These are phyloP conservation scores for Paralvinella palmiformis DNA, from an alignment of 1,140 invertebrate species.

Conservation along the genomic window DNA sequence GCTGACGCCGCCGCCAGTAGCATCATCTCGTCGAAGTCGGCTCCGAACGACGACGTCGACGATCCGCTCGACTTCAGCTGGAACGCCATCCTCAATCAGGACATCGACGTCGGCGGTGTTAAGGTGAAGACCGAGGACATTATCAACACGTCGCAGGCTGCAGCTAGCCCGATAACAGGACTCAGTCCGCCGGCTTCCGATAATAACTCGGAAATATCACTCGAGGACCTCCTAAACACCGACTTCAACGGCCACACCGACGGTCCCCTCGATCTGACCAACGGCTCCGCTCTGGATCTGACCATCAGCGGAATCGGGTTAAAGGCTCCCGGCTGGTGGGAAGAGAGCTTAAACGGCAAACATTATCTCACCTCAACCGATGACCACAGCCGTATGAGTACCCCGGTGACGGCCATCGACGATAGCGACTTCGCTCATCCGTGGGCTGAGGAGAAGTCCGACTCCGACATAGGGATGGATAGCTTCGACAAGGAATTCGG, in stretches of 20 bases:
- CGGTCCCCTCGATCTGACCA: conserved; percentile 39
- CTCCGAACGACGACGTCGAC: conserved; percentile 1
- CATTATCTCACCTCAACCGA: conserved; percentile 18
- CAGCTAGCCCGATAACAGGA: conserved; percentile 30
- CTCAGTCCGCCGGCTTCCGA: conserved; percentile 44
- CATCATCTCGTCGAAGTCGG: too few relatives aligned
- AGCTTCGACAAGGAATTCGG: too few relatives aligned
- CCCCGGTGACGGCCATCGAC: conserved; percentile 30
- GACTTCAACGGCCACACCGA: neutral
- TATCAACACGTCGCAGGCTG: conserved; percentile 28
- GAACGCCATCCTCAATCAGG: conserved; percentile 52
- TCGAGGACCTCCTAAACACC: conserved; percentile 26
- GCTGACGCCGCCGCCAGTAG: neutral
- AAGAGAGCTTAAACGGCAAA: conserved; percentile 27
- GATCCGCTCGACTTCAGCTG: conserved; percentile 46
- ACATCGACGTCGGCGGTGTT: conserved; percentile 49
- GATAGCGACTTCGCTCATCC: conserved; percentile 28
- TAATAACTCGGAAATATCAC: conserved; percentile 32
- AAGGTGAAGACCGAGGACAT: conserved; percentile 48
- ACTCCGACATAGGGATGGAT: too few relatives aligned
- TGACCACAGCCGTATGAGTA: conserved; percentile 30
- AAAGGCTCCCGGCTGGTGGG: conserved; percentile 46
- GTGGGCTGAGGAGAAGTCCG: conserved; percentile 31
- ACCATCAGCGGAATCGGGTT: conserved; percentile 41
- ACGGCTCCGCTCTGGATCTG: conserved; percentile 41